Evolutionary conservation across 2,113 vertebrate species (phyloP).

Genomic region (Chaenocephalus aceratus): DNA sequence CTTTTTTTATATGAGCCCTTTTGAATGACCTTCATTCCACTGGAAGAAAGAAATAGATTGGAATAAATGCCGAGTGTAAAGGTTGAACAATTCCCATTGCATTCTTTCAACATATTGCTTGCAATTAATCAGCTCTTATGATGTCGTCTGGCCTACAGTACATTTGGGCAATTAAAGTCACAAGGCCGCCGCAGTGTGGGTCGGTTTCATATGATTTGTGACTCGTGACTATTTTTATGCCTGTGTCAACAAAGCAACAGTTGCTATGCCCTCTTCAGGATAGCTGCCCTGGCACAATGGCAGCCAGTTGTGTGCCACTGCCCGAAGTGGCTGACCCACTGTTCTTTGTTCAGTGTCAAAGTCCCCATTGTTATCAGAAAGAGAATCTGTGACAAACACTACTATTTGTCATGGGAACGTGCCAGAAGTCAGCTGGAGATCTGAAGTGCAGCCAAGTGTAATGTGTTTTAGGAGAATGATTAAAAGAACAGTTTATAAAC

Average conservation of each 20-base stretch:
- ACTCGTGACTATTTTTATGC: constrained; percentile 51
- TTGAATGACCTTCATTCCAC: constrained; percentile 51
- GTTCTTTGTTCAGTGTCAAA: constrained; percentile 60
- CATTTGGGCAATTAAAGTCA: constrained; percentile 53
- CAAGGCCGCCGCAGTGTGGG: constrained; percentile 17
- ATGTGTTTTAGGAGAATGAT: constrained; percentile 65
- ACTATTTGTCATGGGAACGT: constrained; percentile 69
- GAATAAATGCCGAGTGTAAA: constrained; percentile 45
- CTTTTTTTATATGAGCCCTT: constrained; percentile 39
- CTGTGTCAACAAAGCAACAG: constrained; percentile 56
- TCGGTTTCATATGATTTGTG: constrained; percentile 56
- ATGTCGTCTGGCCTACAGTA: constrained; percentile 19
- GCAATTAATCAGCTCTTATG: constrained; percentile 54
- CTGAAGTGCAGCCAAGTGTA: constrained; percentile 61
- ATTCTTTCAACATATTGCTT: constrained; percentile 40
- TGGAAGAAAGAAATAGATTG: constrained; percentile 30
- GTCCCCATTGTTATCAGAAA: constrained; percentile 62
- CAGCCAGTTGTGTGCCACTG: constrained; percentile 36
- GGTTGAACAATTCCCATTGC: constrained; percentile 69
- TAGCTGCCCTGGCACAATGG: constrained; percentile 34
- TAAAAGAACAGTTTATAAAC: constrained; percentile 71
- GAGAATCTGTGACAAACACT: constrained; percentile 60
- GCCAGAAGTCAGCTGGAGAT: constrained; percentile 65
- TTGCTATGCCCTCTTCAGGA: constrained; percentile 47
- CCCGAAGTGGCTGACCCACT: constrained; percentile 45